Conservation (phyloP, 2,888 invertebrate genomes). For the Sarcophaga caerulescens region DNA sequence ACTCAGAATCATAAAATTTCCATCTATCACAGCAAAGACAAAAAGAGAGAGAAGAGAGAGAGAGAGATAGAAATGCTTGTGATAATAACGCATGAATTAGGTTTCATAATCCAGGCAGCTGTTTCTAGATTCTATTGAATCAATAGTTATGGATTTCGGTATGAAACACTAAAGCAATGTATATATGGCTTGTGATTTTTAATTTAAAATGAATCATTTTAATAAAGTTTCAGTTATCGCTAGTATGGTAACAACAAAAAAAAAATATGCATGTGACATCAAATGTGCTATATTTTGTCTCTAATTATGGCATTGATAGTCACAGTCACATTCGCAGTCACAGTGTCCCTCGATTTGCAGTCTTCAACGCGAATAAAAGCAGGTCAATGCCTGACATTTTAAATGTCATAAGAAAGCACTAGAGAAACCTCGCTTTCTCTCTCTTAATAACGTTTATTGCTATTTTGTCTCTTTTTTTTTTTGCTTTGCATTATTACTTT, state of each 20-base stretch:
- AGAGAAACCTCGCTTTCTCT: background rate
- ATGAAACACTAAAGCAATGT: too few relatives aligned
- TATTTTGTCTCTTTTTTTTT: background rate
- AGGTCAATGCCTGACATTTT: conserved; percentile 35
- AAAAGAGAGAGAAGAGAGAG: background rate
- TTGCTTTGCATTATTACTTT: background rate
- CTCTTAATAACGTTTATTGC: background rate
- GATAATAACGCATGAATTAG: background rate
- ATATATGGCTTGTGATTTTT: too few relatives aligned
- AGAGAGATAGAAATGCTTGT: background rate
- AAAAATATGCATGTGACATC: too few relatives aligned
- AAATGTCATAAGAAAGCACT: background rate
- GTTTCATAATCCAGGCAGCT: background rate
- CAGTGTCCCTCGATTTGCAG: background rate
- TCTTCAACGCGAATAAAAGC: background rate
- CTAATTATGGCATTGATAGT: background rate
- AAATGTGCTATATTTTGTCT: background rate
- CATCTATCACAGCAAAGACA: background rate
- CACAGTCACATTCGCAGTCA: background rate
- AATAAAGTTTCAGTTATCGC: too few relatives aligned
- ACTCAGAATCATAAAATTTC: conserved; percentile 6
- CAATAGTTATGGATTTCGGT: too few relatives aligned
- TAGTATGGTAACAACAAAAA: too few relatives aligned
- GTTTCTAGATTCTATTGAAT: too few relatives aligned
- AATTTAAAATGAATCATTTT: too few relatives aligned